Evolutionary conservation across 92 coral and sea anemone species (phyloP), one percentile per base, ranked within the genome.

Genomic region (Plumapathes pennacea): DNA sequence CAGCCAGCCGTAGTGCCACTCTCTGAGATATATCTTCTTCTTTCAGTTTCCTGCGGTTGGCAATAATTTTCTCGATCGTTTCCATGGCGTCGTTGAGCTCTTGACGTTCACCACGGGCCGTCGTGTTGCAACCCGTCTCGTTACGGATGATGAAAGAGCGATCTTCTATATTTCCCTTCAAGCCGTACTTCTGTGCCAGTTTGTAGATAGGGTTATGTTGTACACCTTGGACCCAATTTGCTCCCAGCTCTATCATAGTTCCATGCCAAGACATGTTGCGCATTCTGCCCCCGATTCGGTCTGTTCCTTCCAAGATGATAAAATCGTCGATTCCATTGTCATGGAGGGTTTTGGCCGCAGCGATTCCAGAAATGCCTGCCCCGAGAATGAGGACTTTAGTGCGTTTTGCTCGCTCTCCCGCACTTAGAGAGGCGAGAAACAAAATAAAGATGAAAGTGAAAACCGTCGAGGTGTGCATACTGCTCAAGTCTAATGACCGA

Each of bases 161-260:
- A 4, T 24, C 48, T 21, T 74, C 84, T 5, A 60, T 24, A 17
- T 70, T 80, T 1, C 97, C 97, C 38, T 66, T 42, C 10, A 89
- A 53, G 15, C 80, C 88, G 38, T 74, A 89, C 37, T 71, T 71
- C 39, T 47, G 55, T 17, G 88, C 91, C 10, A 89, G 71, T 4
- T 34, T 55, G 26, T 71, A 65, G 21, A 89, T 64, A 4, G 97
- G 97, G 38, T 89, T 89, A 11, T 63, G 55, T 42, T 80, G 75
- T 1, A 57, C 44, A 38, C 85, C 89, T 62, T 90, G 97, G 7
- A 88, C 80, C 85, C 95, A 88, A 54, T 86, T 86, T 37, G 95
- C 97, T 39, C 95, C 97, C n/a, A 86, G 81, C 44, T 88, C 97
- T 29, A 83, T 74, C 3, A 86, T 77, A 12, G 89, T 83, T 1